Percentiles rank a stretch among this genome's conserved stretches.
Conservation (phyloP, 2,113 vertebrate species). For the Nerophis lumbriciformis region DNA sequence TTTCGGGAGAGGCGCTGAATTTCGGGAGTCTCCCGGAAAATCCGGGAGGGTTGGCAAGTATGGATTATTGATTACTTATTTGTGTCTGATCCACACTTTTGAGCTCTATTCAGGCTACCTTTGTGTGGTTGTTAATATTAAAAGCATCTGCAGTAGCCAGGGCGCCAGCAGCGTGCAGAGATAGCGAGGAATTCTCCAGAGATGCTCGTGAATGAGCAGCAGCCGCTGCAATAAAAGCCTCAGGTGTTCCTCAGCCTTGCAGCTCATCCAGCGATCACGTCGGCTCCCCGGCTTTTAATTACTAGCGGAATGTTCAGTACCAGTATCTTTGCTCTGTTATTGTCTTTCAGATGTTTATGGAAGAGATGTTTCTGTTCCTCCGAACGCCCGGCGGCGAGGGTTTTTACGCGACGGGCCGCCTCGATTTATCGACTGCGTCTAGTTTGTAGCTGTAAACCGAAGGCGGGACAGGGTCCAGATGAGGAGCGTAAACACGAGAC, state of each 20-base stretch:
- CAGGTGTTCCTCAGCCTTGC: slow-evolving; percentile 51
- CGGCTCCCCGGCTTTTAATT: slow-evolving; percentile 52
- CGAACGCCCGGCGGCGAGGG: neutral
- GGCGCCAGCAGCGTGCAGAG: neutral
- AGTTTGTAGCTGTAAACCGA: slow-evolving; percentile 43
- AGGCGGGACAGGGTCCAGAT: slow-evolving; percentile 49
- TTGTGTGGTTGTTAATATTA: neutral
- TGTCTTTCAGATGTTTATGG: neutral
- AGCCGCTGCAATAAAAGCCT: slow-evolving; percentile 20
- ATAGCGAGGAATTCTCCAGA: slow-evolving; percentile 23
- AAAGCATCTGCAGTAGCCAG: neutral
- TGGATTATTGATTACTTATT: no score
- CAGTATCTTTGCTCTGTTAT: neutral
- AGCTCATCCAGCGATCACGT: slow-evolving; percentile 48
- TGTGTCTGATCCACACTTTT: neutral
- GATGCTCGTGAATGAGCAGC: slow-evolving; percentile 21
- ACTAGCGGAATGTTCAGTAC: slow-evolving; percentile 23
- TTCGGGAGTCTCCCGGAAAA: no score
- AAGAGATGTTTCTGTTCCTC: slow-evolving; percentile 35
- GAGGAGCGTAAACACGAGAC: slow-evolving; percentile 41
- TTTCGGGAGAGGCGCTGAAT: no score
- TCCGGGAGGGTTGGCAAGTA: no score
- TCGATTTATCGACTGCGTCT: slow-evolving; percentile 47
- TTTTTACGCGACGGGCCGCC: slow-evolving; percentile 42
- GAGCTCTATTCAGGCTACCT: slow-evolving; percentile 1